Base-by-base conservation (phyloP, 2,888 invertebrate genomes). In the Hirtodrosophila duncani region DNA sequence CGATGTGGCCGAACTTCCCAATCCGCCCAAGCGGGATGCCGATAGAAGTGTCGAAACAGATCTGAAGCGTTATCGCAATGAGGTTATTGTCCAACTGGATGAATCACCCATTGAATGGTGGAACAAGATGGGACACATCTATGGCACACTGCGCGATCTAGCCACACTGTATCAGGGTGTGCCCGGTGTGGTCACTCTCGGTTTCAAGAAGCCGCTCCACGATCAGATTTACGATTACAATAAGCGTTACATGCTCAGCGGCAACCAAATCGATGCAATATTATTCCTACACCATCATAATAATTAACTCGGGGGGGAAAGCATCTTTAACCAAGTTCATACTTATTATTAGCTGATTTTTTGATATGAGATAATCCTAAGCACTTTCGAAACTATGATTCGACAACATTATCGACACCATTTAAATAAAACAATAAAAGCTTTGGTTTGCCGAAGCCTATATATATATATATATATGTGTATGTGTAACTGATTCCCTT, bases 51-150 rank as follows among this genome's bases (percentile, higher is more conserved):
- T 85, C 5, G 85, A 85, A 61, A 71, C 56, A 0, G 85, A 85
- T 62, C 61, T 85, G 27, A 79, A 83, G 38, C 82, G 84, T 1
- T 85, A 85, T 49, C 78, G 82, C 3, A 79, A 81, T 20, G 85
- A 85, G 53, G 85, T 85, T 1, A 77, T 74, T 46, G 84, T 82
- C 1, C 81, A 78, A 23, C 49, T 85, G 2, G 85, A 86, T 48
- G 85, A 86, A 37, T 86, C 85, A 1, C 86, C 86, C 2, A 77
- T 84, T 33, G 53, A 78, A n/a, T 86, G 86, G 86, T 86, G 86
- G 86, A 67, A 67, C 18, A 79, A 83, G 53, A 81, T 82, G 75
- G 84, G 85, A 0, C 80, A 79, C 53, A 63, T 83, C 10, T 86
- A 84, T 63, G 79, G 82, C 1, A 72, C 81, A 9, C 50, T 86